Evolutionary conservation across 2,113 vertebrate species (phyloP).

Genomic region (Rhea pennata): DNA sequence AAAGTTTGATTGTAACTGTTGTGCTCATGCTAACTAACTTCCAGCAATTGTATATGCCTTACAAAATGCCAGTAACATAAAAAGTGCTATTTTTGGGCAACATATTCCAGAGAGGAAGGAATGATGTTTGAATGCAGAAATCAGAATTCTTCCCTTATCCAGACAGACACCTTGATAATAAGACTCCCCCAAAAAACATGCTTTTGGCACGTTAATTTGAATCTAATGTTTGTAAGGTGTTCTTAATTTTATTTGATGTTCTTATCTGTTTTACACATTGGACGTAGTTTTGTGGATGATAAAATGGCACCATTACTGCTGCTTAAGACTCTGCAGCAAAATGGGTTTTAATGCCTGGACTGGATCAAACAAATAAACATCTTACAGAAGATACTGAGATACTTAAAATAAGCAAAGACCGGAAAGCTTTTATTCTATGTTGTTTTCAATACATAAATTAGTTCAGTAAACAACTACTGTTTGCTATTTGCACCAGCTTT

Average conservation of each 20-base stretch:
- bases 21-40: background rate
- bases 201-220: background rate
- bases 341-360: background rate
- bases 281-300: accelerated
- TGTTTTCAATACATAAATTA: background rate
- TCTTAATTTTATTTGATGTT: background rate
- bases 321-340: background rate
- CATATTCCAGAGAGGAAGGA: accelerated
- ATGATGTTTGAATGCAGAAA: background rate
- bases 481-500: background rate
- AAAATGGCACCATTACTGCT: background rate
- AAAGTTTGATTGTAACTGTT: too few relatives aligned
- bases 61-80: background rate
- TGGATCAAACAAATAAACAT: background rate
- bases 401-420: background rate
- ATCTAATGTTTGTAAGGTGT: background rate
- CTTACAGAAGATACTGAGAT: background rate
- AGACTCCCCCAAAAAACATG: background rate
- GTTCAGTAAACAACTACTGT: background rate
- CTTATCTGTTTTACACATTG: background rate
- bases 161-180: background rate
- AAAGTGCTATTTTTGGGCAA: background rate
- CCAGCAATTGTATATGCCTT: background rate
- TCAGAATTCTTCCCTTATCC: background rate
- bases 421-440: background rate